A percentile compares a stretch with the other conserved stretches of the same genome.
Conservation (phyloP, 2,113 vertebrate genomes). For the Erythrocercus mccallii region DNA sequence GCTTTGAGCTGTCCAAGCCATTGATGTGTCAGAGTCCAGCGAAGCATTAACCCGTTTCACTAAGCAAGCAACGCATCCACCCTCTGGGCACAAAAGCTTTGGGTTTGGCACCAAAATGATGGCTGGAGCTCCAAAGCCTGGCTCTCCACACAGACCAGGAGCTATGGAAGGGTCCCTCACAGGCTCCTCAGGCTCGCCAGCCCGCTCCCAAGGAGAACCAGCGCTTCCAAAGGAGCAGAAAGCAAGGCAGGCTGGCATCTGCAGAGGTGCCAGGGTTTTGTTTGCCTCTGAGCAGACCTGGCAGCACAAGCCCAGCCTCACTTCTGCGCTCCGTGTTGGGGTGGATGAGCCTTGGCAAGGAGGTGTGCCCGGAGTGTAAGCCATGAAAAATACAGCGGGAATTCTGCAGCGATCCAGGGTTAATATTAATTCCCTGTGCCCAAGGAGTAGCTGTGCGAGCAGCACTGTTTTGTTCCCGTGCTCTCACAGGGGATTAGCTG, state of each 20-base stretch:
- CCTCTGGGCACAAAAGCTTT: background rate
- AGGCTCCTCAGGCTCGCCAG: background rate
- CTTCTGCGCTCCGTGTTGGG: background rate
- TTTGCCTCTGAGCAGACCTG: background rate
- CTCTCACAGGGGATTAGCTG: slow-evolving; percentile 33
- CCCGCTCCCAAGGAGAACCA: background rate
- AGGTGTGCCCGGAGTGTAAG: accelerated
- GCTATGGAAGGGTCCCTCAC: background rate
- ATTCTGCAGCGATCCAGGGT: background rate
- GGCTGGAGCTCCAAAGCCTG: background rate
- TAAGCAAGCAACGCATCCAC: background rate
- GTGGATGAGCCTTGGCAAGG: background rate
- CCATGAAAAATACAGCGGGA: background rate
- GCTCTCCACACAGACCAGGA: background rate
- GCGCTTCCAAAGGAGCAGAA: background rate
- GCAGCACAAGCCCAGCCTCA: accelerated
- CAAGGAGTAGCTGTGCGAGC: background rate
- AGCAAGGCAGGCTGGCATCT: background rate
- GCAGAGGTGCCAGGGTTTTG: slow-evolving; percentile 16
- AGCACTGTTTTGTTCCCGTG: background rate
- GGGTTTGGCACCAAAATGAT: background rate
- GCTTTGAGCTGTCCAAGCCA: background rate
- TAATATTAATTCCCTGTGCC: background rate
- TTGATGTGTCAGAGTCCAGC: background rate
- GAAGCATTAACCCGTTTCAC: slow-evolving; percentile 2